Evolutionary conservation across 2,113 vertebrate genomes (phyloP).

Genomic region (Nothoprocta pentlandii): DNA sequence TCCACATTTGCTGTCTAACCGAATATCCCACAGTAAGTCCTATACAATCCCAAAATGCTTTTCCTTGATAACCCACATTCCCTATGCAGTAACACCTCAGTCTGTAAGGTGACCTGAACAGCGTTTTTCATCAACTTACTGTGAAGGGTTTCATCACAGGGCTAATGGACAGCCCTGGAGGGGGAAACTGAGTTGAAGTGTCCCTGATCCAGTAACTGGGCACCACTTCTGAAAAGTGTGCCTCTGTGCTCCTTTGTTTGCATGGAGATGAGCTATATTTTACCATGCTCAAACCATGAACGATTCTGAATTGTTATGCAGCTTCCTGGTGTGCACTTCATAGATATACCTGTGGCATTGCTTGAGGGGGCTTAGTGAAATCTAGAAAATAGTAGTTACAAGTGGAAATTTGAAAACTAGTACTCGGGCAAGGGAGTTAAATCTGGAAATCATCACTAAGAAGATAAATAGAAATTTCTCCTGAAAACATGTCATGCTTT

Average conservation of each 20-base stretch:
- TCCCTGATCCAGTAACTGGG: not conserved
- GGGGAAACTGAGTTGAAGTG: fast-evolving
- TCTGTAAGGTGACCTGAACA: not conserved
- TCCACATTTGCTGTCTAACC: too few relatives aligned
- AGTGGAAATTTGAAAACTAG: not conserved
- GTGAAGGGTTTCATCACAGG: not conserved
- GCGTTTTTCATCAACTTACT: fast-evolving
- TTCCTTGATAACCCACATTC: too few relatives aligned
- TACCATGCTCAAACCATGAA: not conserved
- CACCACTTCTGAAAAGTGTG: not conserved
- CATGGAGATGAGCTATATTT: not conserved
- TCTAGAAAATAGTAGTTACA: not conserved
- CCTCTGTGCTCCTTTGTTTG: not conserved
- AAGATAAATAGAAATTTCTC: not conserved
- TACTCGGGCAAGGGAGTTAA: not conserved
- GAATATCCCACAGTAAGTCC: too few relatives aligned
- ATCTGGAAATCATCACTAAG: not conserved
- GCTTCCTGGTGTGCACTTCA: not conserved
- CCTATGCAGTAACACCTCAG: too few relatives aligned
- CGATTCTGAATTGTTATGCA: not conserved
- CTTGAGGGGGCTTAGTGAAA: not conserved
- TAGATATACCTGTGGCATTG: not conserved
- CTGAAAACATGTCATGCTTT: not conserved
- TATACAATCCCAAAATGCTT: too few relatives aligned
- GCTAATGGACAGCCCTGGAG: not conserved